These are phyloP conservation scores for Eupeodes latifasciatus DNA, from an alignment of 2,888 invertebrate genomes.

Conservation along the genomic window DNA sequence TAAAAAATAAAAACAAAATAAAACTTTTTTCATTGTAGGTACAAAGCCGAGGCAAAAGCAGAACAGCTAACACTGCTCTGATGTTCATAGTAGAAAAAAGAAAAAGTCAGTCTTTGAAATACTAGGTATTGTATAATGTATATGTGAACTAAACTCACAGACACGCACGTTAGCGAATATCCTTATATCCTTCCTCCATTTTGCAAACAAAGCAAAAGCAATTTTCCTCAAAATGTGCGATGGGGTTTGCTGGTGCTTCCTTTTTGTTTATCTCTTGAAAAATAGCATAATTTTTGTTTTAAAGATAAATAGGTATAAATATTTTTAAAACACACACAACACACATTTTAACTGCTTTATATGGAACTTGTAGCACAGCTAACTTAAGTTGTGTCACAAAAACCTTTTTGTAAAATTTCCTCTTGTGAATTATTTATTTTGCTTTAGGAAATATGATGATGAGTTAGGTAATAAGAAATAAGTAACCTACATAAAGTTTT, in stretches of 20 bases:
- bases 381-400: neutral
- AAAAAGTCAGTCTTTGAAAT: neutral
- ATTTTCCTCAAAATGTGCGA: constrained; percentile 5
- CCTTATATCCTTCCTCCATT: constrained; percentile 3
- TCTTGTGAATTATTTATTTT: neutral
- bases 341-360: neutral
- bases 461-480: too few relatives aligned
- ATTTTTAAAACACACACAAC: neutral
- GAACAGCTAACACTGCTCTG: constrained; percentile 3
- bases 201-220: constrained; percentile 24
- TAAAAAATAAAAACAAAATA: neutral
- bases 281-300: neutral
- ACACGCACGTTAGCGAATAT: constrained; percentile 22
- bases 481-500: too few relatives aligned
- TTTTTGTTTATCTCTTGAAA: neutral
- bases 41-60: constrained; percentile 43
- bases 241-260: neutral
- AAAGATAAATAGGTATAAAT: neutral
- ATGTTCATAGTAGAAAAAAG: neutral
- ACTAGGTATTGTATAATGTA: neutral
- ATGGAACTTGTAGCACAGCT: neutral
- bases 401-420: neutral
- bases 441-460: too few relatives aligned
- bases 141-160: neutral
- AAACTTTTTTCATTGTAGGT: constrained; percentile 50